Base-by-base conservation (phyloP, 2,888 invertebrate genomes). In the Vesta saturnalis region DNA sequence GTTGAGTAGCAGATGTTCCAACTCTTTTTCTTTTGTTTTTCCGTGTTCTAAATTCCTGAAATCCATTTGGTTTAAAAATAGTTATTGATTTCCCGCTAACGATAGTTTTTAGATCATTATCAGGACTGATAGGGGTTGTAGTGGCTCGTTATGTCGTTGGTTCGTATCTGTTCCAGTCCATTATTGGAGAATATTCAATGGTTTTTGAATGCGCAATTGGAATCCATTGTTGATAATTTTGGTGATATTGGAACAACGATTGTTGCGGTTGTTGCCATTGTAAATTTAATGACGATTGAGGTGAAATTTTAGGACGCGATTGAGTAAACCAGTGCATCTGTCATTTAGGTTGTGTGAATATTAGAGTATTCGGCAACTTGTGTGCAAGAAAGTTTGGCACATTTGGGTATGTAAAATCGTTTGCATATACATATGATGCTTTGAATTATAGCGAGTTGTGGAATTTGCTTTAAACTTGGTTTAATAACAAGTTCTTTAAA, bases 61-160 rank as follows among this genome's bases (percentile, higher is more conserved):
- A 60, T 21, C 49, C 49, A 21, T 60, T 60, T 16, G 60, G 60
- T 60, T 60, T 60, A 23, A 60, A 1, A 3, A 59, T 1, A n/a
- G 57, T 43, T 43, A 16, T 18, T 30, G 46, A 49, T 60, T 52
- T 49, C 21, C 14, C 49, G n/a, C 60, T 60, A 21, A 46, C 21
- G 16, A 60, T 21, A 60, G 52, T 60, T 30, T 60, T n/a, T 23
- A 16, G 14, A 52, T 49, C 35, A 5, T 4, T 14, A 8, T 10
- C 15, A 23, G 47, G 22, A 22, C 14, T 19, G 1, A 19, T 59
- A 43, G 21, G 39, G 30, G 8, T 6, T 18, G 18, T 43, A 12
- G 59, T 19, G 15, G 18, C 49, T 30, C 30, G 1, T 60, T 49
- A 22, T 22, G 30, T 21, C 52, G n/a, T 22, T 22, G 15, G 30